Base-by-base conservation (phyloP, 2,888 invertebrate genomes). In the Hecatera dysodea region DNA sequence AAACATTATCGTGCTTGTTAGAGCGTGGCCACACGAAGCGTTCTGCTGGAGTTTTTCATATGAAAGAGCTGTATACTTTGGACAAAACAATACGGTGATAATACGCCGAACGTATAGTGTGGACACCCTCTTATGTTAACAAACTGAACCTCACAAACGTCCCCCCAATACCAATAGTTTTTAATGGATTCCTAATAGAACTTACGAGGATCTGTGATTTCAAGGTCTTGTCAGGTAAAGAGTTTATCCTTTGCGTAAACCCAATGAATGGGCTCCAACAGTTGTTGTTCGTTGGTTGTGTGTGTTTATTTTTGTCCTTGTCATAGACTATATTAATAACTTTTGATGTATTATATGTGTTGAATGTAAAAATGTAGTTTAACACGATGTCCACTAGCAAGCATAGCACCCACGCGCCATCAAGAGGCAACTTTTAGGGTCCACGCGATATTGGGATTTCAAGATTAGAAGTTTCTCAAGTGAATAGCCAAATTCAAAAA, bases 1-100 rank as follows among this genome's bases (percentile, higher is more conserved):
- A 75, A 78, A 57, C 24, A 29, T 52, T 42, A 74, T 69, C 44
- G 78, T 79, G 78, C 46, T 0, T 36, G 48, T 42, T 61, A 65
- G 52, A 62, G 52, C 27, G 50, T 62, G 53, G 53, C 19, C 75
- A 62, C 19, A 79, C 65, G 22, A 65, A 59, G 6, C 22, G 9
- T 15, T 27, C 29, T 52, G 24, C 19, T 33, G 27, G n/a, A 17
- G 7, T 24, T 24, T 17, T 50, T 27, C 12, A 24, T 50, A 7
- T 48, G 1, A 48, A 48, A 5, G 22, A 50, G 50, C 50, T 50
- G 12, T 50, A 17, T 8, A 52, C 0, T 27, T 52, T 52, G 24
- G 22, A 27, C 48, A 50, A 6, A 7, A 50, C 24, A 7, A 27
- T 42, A 29, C 8, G 19, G n/a, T 39, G 0, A 0, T 8, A 24